Conservation (phyloP, 2,888 invertebrate genomes). For the Drosophila anceps region DNA sequence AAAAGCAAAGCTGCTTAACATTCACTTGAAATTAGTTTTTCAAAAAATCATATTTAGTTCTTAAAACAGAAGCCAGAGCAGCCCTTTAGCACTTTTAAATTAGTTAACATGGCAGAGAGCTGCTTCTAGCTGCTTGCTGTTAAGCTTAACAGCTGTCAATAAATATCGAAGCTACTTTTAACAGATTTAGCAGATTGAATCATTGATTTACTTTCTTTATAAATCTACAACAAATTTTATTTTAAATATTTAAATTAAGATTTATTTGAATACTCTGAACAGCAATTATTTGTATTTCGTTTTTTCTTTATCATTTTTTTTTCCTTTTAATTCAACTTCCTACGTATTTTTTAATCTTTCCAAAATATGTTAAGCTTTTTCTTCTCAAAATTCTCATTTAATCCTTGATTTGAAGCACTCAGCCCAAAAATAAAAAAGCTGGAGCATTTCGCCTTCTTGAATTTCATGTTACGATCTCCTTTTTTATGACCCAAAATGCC, state of each 20-base stretch:
- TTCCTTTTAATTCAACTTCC: background rate
- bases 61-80: slow-evolving; percentile 24
- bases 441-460: slow-evolving; percentile 37
- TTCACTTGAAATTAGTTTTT: background rate
- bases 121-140: background rate
- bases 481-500: slow-evolving; percentile 40
- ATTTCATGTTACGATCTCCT: slow-evolving; percentile 41
- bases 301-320: background rate
- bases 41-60: slow-evolving; percentile 7
- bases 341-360: slow-evolving; percentile 31
- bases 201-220: background rate
- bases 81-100: background rate
- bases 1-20: slow-evolving; percentile 18
- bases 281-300: background rate
- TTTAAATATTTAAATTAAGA: background rate
- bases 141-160: no score
- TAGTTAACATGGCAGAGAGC: background rate
- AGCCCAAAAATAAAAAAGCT: background rate
- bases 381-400: slow-evolving; percentile 38
- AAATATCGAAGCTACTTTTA: background rate
- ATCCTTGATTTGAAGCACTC: slow-evolving; percentile 20
- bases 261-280: background rate
- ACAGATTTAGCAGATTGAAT: no score
- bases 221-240: background rate
- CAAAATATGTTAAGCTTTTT: slow-evolving; percentile 22